Conservation (phyloP, 2,888 invertebrate species). For the Thumatha senex region DNA sequence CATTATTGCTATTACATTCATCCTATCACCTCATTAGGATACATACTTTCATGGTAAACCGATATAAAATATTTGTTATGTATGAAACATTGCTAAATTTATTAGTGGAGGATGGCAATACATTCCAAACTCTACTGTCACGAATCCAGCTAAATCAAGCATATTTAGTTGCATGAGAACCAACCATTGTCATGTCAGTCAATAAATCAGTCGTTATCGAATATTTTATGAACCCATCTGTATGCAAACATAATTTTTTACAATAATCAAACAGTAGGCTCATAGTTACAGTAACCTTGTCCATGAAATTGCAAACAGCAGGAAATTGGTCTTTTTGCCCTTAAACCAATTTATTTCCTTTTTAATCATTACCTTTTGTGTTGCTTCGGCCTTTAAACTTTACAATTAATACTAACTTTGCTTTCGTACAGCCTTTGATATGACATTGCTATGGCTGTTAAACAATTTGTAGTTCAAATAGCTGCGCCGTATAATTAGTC, state of each 20-base stretch:
- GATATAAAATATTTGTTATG: conserved; percentile 19
- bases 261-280: background rate
- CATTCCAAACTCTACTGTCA: conserved; percentile 22
- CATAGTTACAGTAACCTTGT: background rate
- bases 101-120: conserved; percentile 14
- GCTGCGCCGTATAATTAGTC: conserved; percentile 32
- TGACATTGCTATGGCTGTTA: conserved; percentile 38
- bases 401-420: conserved; percentile 23
- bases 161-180: conserved; percentile 24
- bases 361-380: conserved; percentile 11
- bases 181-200: conserved; percentile 12
- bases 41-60: conserved; percentile 14
- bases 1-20: too few species aligned
- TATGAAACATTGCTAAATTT: conserved; percentile 21
- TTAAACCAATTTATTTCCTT: conserved; percentile 29
- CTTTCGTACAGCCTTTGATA: conserved; percentile 38
- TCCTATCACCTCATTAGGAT: too few species aligned
- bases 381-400: conserved; percentile 24
- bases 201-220: background rate
- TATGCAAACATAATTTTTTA: background rate
- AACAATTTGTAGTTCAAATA: conserved; percentile 37
- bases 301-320: background rate
- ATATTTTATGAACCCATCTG: background rate
- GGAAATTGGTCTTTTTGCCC: conserved; percentile 3
- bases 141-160: conserved; percentile 26